Percentiles rank a stretch among this genome's conserved stretches.
phyloP scores from a whole-genome alignment of 2,888 invertebrate species.

The Nasonovia ribisnigri region DNA sequence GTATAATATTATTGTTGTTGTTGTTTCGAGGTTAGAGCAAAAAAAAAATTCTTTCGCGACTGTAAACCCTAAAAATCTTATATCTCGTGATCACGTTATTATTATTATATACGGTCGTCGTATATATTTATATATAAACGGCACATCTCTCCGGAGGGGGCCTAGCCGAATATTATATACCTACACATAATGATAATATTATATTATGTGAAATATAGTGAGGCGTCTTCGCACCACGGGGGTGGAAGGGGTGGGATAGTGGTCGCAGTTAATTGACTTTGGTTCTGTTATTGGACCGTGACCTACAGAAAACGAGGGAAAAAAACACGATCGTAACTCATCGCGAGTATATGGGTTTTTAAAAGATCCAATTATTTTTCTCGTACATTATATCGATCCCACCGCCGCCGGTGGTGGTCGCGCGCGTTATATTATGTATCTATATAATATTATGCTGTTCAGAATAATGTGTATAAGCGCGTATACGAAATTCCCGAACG shows the following conservation, averaged over 20 bases:
- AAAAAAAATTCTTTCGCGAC: background rate
- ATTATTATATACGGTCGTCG: background rate
- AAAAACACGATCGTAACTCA: constrained; percentile 29
- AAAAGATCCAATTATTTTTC: constrained; percentile 41
- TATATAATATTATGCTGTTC: background rate
- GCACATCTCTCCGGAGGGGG: background rate
- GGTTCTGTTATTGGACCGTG: constrained; percentile 13
- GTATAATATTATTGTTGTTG: background rate
- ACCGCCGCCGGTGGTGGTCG: background rate
- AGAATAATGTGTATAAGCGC: too few relatives aligned
- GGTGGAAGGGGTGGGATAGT: background rate
- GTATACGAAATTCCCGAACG: background rate
- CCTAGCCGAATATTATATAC: background rate
- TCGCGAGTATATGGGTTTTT: background rate
- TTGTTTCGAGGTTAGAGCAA: background rate
- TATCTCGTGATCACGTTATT: background rate
- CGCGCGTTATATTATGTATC: background rate
- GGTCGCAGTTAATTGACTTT: constrained; percentile 39
- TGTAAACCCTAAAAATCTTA: background rate
- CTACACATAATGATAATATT: background rate
- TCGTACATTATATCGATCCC: background rate
- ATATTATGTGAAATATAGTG: background rate
- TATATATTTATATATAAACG: background rate
- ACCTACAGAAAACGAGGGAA: background rate
- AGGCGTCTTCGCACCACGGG: background rate